phyloP scores from a whole-genome alignment of 2,797 vertebrate species.

The Silurus lanzhouensis region DNA sequence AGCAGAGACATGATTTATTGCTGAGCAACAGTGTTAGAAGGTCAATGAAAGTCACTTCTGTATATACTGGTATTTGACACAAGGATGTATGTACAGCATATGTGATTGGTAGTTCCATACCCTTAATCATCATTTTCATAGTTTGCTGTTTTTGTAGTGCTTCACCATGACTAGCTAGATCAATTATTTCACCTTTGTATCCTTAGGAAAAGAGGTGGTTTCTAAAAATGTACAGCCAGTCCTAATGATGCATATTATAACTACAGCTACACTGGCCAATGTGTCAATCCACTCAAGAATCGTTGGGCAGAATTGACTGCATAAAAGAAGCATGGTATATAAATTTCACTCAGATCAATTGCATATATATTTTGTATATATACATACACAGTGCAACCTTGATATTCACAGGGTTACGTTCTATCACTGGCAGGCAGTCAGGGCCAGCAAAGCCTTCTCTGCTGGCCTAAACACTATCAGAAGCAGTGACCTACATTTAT shows the following conservation, averaged over 20 bases:
- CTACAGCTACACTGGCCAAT: not conserved
- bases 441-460: too few species aligned
- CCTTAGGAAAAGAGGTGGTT: not conserved
- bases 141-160: not conserved
- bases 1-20: conserved; percentile 1
- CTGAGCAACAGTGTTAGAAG: not conserved
- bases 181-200: not conserved
- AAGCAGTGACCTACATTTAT: too few species aligned
- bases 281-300: not conserved
- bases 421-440: too few species aligned
- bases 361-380: too few species aligned
- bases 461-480: too few species aligned
- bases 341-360: not conserved
- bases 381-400: too few species aligned
- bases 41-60: not conserved
- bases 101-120: not conserved
- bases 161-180: not conserved
- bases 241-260: not conserved
- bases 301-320: not conserved
- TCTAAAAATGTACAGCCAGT: not conserved
- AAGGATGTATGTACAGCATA: not conserved
- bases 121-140: not conserved
- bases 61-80: conserved; percentile 5
- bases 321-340: not conserved
- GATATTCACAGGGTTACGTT: too few species aligned